Base-by-base conservation (phyloP, 2,797 vertebrate genomes). In the Lithobates pipiens region DNA sequence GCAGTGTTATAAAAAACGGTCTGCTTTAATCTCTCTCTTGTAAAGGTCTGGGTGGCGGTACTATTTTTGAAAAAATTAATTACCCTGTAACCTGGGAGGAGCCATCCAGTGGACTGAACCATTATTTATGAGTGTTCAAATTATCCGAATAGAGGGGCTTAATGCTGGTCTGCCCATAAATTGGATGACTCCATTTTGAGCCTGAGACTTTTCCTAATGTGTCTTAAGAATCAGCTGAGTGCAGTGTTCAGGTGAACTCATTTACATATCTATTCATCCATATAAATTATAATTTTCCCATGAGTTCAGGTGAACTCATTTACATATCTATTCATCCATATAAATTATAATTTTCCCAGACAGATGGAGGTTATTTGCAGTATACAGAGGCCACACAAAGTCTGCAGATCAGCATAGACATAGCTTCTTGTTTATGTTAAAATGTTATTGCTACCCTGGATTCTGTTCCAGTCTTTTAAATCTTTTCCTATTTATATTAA, bases 351-450 rank as follows among this genome's bases (percentile, higher is more conserved):
- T 71, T 70, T 44, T 27, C 16, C 23, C 3, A 18, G 29, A 72
- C 21, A 81, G 32, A 81, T 44, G 15, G 4, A 4, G 5, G 27
- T 21, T 63, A 57, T 39, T 39, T 71, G 18, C 65, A 57, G 46
- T 57, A n/a, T n/a, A 54, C 16, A 34, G 4, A 16, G 36, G 23
- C 29, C 77, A 44, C n/a, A 70, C 39, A 68, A 32, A 10, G 63
- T 69, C 36, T 79, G 18, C 16, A 32, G 21, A 50, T 70, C 67
- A 21, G 77, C 65, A 80, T 78, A 42, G 36, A 42, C 23, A 42
- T 77, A 18, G 32, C 25, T 27, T 7, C 11, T 27, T 80, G 42
- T 70, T 80, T 50, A 50, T 80, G 13, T 42, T 50, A 5, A 5
- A 44, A 0, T 10, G 15, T 21, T 29, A 15, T 44, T n/a, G 39